These are phyloP conservation scores for Slavum lentiscoides DNA, from an alignment of 2,888 invertebrate genomes.

Conservation along the genomic window DNA sequence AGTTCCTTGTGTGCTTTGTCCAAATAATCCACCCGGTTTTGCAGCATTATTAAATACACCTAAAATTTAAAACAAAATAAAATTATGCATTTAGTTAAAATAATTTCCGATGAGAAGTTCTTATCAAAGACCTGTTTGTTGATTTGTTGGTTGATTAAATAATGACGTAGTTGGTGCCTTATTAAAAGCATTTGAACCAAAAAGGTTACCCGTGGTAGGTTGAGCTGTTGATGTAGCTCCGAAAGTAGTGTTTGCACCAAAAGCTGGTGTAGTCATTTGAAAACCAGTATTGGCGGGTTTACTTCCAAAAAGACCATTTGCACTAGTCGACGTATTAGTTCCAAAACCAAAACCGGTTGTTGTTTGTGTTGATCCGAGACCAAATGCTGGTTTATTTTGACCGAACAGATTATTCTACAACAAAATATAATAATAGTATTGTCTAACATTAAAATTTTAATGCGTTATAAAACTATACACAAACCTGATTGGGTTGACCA, in stretches of 20 bases:
- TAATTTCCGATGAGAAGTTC: neutral
- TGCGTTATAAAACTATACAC: constrained; percentile 6
- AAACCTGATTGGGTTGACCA: constrained; percentile 60
- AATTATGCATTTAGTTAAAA: constrained; percentile 34
- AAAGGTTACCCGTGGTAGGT: constrained; percentile 42
- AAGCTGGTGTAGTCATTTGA: constrained; percentile 60
- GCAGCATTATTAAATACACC: constrained; percentile 60
- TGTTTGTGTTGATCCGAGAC: constrained; percentile 58
- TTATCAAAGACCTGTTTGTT: constrained; percentile 57
- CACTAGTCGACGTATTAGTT: constrained; percentile 60
- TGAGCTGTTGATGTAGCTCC: constrained; percentile 56
- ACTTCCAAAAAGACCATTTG: constrained; percentile 58
- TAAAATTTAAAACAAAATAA: constrained; percentile 60
- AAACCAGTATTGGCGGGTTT: constrained; percentile 64
- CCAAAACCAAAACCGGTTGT: constrained; percentile 61
- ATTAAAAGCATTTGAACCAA: constrained; percentile 56
- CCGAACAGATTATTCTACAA: constrained; percentile 60
- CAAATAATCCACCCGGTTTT: constrained; percentile 65
- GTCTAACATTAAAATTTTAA: constrained; percentile 55
- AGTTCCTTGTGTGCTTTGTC: constrained; percentile 59
- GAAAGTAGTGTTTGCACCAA: constrained; percentile 58
- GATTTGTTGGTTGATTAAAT: constrained; percentile 59
- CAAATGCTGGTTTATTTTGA: constrained; percentile 61
- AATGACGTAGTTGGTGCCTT: constrained; percentile 57
- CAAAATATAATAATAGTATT: constrained; percentile 55